Evolutionary conservation across 2,113 vertebrate genomes (phyloP).

Genomic region (sheep (Ovis aries)): DNA sequence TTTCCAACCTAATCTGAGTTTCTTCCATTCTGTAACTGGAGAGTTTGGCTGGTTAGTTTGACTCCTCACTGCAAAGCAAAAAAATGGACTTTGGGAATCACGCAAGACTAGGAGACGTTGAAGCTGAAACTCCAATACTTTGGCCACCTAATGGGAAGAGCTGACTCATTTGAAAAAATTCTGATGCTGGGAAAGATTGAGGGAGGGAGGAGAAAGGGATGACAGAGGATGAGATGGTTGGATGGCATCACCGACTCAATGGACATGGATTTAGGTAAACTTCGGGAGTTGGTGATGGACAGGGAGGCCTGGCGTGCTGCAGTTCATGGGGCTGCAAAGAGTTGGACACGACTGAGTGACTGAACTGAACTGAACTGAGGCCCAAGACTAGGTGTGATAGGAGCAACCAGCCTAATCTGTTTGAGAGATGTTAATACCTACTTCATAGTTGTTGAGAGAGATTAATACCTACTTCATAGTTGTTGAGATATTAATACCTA

Average conservation of each 20-base stretch:
- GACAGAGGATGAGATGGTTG: no score
- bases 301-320: no score
- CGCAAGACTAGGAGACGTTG: background rate
- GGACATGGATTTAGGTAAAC: no score
- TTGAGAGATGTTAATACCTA: background rate
- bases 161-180: no score
- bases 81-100: background rate
- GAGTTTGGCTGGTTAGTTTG: background rate
- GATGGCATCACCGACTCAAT: no score
- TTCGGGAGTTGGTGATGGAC: no score
- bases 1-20: background rate
- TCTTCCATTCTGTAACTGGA: background rate
- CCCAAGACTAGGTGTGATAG: background rate
- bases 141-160: no score
- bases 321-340: no score
- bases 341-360: accelerated
- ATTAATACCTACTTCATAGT: background rate
- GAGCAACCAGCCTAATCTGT: background rate
- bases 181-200: no score
- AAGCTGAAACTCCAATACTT: no score
- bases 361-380: background rate
- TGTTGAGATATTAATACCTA: background rate
- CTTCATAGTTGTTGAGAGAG: background rate
- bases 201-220: no score
- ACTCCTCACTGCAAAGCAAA: background rate